A percentile compares a stretch with the other conserved stretches of the same genome.
phyloP scores from a whole-genome alignment of 2,888 invertebrate genomes.

The Cyaniris semiargus region DNA sequence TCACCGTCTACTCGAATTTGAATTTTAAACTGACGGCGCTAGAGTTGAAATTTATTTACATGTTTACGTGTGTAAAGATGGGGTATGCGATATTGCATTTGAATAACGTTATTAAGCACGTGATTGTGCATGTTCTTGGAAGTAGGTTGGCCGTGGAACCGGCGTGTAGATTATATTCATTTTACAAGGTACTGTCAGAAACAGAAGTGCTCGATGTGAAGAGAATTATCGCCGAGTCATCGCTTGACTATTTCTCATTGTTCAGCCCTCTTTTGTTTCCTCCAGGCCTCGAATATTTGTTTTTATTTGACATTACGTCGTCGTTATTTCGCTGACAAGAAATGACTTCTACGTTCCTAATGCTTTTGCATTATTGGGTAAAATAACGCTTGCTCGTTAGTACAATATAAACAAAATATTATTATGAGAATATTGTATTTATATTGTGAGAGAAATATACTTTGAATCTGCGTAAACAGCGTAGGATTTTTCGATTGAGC shows the following conservation, averaged over 20 bases:
- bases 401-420: not conserved
- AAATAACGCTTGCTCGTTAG: not conserved
- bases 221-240: slow-evolving; percentile 16
- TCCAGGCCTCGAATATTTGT: slow-evolving; percentile 10
- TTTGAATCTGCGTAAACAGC: not conserved
- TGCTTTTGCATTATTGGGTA: not conserved
- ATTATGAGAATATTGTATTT: not conserved
- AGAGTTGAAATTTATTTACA: slow-evolving; percentile 19
- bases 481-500: not conserved
- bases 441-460: not conserved
- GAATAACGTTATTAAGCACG: slow-evolving; percentile 45
- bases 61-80: slow-evolving; percentile 31
- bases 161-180: slow-evolving; percentile 33
- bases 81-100: slow-evolving; percentile 43
- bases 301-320: slow-evolving; percentile 25
- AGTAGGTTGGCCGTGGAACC: slow-evolving; percentile 42
- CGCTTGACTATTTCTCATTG: slow-evolving; percentile 28
- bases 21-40: not conserved
- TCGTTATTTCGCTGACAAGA: slow-evolving; percentile 6
- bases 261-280: slow-evolving; percentile 26
- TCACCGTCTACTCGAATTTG: not conserved
- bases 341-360: slow-evolving; percentile 3
- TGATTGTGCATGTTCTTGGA: slow-evolving; percentile 47
- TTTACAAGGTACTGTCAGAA: slow-evolving; percentile 29
- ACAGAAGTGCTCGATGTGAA: slow-evolving; percentile 15